Evolutionary conservation across 2,888 invertebrate species (phyloP).

Genomic region (Tridacna gigas): DNA sequence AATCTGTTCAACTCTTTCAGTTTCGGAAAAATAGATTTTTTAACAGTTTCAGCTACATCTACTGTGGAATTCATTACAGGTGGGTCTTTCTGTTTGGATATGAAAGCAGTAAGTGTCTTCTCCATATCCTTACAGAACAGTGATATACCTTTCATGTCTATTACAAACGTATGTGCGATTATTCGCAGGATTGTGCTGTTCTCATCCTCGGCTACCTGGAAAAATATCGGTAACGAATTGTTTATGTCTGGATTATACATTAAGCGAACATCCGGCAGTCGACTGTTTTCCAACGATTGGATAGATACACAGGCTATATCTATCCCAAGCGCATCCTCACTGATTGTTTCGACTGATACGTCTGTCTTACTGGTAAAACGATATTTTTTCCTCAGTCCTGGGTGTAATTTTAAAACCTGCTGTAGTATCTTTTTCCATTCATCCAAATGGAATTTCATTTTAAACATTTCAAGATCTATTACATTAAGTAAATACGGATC

Average conservation of each 20-base stretch:
- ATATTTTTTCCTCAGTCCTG: slow-evolving; percentile 52
- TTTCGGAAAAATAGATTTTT: slow-evolving; percentile 27
- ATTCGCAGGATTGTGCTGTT: slow-evolving; percentile 35
- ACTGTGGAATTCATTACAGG: slow-evolving; percentile 33
- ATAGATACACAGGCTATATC: slow-evolving; percentile 42
- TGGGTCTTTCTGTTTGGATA: slow-evolving; percentile 23
- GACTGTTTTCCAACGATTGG: slow-evolving; percentile 23
- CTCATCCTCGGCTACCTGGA: slow-evolving; percentile 42
- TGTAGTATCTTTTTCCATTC: slow-evolving; percentile 53
- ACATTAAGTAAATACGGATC: slow-evolving; percentile 38
- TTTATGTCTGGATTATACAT: slow-evolving; percentile 31
- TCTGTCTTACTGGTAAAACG: slow-evolving; percentile 24
- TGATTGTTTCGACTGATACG: slow-evolving; percentile 30
- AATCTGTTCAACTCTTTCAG: slow-evolving; percentile 35
- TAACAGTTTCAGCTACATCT: slow-evolving; percentile 25
- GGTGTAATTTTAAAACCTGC: slow-evolving; percentile 41
- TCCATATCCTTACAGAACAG: slow-evolving; percentile 48
- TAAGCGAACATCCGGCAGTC: slow-evolving; percentile 25
- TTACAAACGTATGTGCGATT: slow-evolving; percentile 38
- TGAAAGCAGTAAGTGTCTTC: slow-evolving; percentile 31
- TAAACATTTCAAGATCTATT: slow-evolving; percentile 47
- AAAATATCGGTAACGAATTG: slow-evolving; percentile 44
- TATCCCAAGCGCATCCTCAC: slow-evolving; percentile 24
- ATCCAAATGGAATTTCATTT: slow-evolving; percentile 34
- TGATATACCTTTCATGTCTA: slow-evolving; percentile 35